These are phyloP conservation scores for Meteorus cinctellus DNA, from an alignment of 2,888 invertebrate species.

Conservation along the genomic window DNA sequence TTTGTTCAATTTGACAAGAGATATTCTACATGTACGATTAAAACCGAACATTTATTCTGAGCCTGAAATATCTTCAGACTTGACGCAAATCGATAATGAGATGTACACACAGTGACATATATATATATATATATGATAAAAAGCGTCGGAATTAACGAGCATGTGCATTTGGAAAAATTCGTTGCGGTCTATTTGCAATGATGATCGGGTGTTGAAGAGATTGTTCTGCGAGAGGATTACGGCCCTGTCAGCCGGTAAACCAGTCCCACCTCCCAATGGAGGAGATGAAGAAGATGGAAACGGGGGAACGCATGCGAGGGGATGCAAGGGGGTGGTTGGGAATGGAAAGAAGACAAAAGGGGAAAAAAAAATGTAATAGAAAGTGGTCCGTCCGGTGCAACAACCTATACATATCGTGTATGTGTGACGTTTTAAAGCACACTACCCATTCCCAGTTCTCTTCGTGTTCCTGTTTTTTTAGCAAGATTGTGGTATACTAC, in stretches of 20 bases:
- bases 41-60: neutral
- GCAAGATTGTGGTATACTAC: constrained; percentile 35
- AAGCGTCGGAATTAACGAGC: constrained; percentile 11
- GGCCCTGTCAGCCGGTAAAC: constrained; percentile 60
- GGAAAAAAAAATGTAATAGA: constrained; percentile 67
- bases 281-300: constrained; percentile 44
- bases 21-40: too few species aligned
- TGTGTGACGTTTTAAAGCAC: constrained; percentile 52
- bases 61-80: neutral
- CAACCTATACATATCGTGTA: constrained; percentile 62
- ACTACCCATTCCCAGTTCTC: constrained; percentile 43
- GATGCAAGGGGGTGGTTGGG: constrained; percentile 47
- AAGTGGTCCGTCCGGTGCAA: constrained; percentile 72
- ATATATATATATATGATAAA: too few species aligned
- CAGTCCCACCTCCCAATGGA: constrained; percentile 55
- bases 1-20: too few species aligned
- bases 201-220: constrained; percentile 57
- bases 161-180: constrained; percentile 43
- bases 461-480: constrained; percentile 61
- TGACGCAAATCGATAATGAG: neutral
- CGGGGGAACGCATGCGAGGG: constrained; percentile 38
- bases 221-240: constrained; percentile 53
- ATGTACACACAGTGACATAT: too few species aligned
- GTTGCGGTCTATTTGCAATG: constrained; percentile 52
- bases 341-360: constrained; percentile 49